phyloP scores from a whole-genome alignment of 1,140 invertebrate species.

The Nixonia krombeini region DNA sequence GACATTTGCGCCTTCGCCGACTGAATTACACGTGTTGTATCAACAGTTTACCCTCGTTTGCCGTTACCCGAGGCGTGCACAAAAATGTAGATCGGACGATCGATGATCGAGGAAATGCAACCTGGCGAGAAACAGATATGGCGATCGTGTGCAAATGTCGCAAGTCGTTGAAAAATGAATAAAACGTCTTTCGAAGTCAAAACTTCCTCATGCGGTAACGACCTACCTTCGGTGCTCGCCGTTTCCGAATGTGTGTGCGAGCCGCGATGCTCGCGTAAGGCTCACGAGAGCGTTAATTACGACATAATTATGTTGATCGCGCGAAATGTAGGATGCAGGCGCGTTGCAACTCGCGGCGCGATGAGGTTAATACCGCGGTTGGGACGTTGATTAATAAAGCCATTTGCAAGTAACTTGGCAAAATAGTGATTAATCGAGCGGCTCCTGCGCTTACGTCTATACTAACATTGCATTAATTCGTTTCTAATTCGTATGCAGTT shows the following conservation, averaged over 20 bases:
- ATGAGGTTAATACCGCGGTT: slow-evolving; percentile 5
- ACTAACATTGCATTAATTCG: too few species aligned
- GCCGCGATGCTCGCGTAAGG: slow-evolving; percentile 22
- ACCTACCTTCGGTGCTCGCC: neutral
- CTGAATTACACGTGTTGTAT: slow-evolving; percentile 49
- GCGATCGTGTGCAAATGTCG: neutral
- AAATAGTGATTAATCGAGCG: too few species aligned
- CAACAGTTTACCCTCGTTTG: too few species aligned
- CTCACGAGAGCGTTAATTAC: slow-evolving; percentile 41
- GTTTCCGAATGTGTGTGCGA: slow-evolving; percentile 28
- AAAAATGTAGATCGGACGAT: too few species aligned
- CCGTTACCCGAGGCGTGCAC: too few species aligned
- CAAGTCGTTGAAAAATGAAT: neutral
- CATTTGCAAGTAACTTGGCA: slow-evolving; percentile 8
- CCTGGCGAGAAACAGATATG: neutral
- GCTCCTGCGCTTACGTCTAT: too few species aligned
- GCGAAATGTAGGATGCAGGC: slow-evolving; percentile 16
- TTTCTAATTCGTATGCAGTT: too few species aligned
- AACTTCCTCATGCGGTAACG: slow-evolving; percentile 6
- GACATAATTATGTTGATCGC: slow-evolving; percentile 33
- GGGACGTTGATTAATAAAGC: slow-evolving; percentile 8
- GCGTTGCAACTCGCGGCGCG: neutral
- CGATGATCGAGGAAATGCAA: too few species aligned
- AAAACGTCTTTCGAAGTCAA: slow-evolving; percentile 6
- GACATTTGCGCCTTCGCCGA: slow-evolving; percentile 30